Evolutionary conservation across 2,888 invertebrate species (phyloP), one percentile per base, ranked within the genome.

Genomic region (Meta bourneti): DNA sequence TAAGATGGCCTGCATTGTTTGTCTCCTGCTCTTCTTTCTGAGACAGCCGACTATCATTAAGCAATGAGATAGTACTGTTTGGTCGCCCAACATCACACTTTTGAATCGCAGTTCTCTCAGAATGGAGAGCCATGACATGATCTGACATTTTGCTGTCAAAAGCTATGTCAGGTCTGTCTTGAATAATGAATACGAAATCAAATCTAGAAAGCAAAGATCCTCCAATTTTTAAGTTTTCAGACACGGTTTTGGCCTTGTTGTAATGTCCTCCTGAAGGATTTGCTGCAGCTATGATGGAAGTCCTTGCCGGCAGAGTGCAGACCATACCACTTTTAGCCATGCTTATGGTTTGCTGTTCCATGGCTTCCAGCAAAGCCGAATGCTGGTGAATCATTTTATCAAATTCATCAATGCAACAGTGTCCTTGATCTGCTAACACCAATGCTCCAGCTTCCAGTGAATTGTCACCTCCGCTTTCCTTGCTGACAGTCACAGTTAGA

Each of bases 391-490:
- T 95, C 96, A 98, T 97, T 96, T 99, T 99, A 95, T 99, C 99
- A 94, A 99, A 97, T 95, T 99, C 99, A 95, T 99, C 99, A 78
- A 99, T 97, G 94, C 98, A 98, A 95, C 98, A 99, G 93, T 97
- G 97, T 0, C 99, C 99, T 94, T 96, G 97, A 93, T 95, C 95
- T 82, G 95, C 95, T 88, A 95, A 93, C 16, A 95, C 95, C 54
- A 93, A 69, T 0, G 95, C 95, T 16, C 95, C 99, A 0, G 98
- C 98, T 95, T 98, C 98, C 83, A 98, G 95, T 0, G 97, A 96
- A 95, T 96, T 97, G 94, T 97, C 98, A 2, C 94, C 94, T 9
- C 90, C 86, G 77, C 82, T 88, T 95, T 98, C 97, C 94, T 97
- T 96, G 1, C 96, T 96, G 94, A 98, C 95, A 9, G 97, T 97